Percentiles rank a stretch among this genome's conserved stretches.
Conservation (phyloP, 2,888 invertebrate genomes). For the Melanchra persicariae region DNA sequence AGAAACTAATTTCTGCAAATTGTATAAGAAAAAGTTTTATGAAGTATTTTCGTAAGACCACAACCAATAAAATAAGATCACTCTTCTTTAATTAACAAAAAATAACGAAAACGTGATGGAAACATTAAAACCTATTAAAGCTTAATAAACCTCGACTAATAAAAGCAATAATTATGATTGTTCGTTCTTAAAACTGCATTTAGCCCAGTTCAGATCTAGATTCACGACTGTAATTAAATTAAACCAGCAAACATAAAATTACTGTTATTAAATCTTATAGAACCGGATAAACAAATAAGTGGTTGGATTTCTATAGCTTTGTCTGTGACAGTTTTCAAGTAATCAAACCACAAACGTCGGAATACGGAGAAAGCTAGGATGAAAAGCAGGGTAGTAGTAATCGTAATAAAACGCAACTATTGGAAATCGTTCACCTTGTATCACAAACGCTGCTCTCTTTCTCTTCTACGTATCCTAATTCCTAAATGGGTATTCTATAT, state of each 20-base stretch:
- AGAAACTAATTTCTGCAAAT: neutral
- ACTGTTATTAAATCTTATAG: conserved; percentile 3
- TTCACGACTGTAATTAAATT: conserved; percentile 31
- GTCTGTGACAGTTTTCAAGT: neutral
- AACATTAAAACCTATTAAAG: conserved; percentile 19
- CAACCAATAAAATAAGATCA: neutral
- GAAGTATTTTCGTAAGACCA: neutral
- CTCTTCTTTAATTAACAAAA: conserved; percentile 28
- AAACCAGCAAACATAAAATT: conserved; percentile 22
- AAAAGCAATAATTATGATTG: conserved; percentile 24
- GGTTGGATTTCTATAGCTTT: neutral
- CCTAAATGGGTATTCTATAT: too few relatives aligned
- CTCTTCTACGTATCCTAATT: neutral
- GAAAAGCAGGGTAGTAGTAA: neutral
- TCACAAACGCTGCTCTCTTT: neutral
- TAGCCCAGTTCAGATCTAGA: conserved; percentile 34
- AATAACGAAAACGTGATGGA: conserved; percentile 25
- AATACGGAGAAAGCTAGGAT: neutral
- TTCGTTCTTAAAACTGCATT: conserved; percentile 31
- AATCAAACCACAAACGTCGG: neutral
- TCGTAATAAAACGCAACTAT: neutral
- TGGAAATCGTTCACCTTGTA: neutral
- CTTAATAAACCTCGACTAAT: conserved; percentile 10
- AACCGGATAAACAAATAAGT: neutral
- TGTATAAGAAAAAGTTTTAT: neutral